Conservation (phyloP, 2,888 invertebrate genomes). For the Thereva nobilitata region DNA sequence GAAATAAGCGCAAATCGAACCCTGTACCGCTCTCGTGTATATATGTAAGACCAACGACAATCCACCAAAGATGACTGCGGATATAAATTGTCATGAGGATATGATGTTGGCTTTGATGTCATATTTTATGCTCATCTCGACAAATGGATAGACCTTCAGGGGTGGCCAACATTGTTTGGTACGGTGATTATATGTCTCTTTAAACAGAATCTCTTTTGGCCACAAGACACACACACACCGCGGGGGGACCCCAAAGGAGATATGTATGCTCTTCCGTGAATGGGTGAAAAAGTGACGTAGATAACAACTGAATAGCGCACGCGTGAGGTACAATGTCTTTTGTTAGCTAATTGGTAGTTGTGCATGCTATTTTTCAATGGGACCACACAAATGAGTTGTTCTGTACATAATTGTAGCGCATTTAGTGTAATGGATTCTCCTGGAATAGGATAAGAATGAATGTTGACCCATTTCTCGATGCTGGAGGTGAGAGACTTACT, state of each 20-base stretch:
- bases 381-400: conserved; percentile 4
- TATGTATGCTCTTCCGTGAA: neutral
- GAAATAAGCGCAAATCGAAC: conserved; percentile 25
- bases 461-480: no score
- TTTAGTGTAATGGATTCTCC: no score
- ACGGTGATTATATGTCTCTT: conserved; percentile 6
- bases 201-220: conserved; percentile 3
- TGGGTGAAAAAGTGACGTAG: conserved; percentile 20
- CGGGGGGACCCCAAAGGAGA: no score
- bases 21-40: conserved; percentile 1
- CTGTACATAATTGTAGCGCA: neutral
- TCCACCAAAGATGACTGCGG: conserved; percentile 30
- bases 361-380: conserved; percentile 7
- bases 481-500: no score
- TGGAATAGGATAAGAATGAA: no score
- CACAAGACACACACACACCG: neutral
- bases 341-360: conserved; percentile 25
- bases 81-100: conserved; percentile 42
- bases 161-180: conserved; percentile 44
- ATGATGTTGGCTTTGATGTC: conserved; percentile 44
- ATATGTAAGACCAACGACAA: neutral
- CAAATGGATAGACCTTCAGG: conserved; percentile 42
- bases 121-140: conserved; percentile 42
- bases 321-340: conserved; percentile 27
- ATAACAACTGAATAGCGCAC: conserved; percentile 19